phyloP scores from a whole-genome alignment of 2,888 invertebrate species.

The Parthenolecanium corni region DNA sequence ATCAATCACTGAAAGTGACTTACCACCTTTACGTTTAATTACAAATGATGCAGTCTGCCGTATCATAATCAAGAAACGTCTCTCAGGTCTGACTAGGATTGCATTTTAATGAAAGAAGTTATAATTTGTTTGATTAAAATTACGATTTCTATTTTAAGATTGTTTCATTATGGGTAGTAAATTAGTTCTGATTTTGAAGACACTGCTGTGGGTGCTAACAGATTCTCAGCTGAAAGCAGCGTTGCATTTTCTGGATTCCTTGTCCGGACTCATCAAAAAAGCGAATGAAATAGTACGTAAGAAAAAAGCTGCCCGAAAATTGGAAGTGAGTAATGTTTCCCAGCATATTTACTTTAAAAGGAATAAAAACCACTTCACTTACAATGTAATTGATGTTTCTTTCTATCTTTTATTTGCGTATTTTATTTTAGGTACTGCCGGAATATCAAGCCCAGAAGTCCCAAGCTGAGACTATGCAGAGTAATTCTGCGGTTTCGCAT shows the following conservation, averaged over 20 bases:
- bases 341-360: not conserved
- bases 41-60: conserved; percentile 90
- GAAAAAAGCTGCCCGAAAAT: conserved; percentile 72
- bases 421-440: conserved; percentile 54
- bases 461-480: conserved; percentile 45
- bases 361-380: too few species aligned
- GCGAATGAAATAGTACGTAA: conserved; percentile 68
- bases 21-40: conserved; percentile 81
- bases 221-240: conserved; percentile 92
- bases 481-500: conserved; percentile 39
- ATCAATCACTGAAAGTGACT: conserved; percentile 59
- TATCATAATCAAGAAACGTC: conserved; percentile 87
- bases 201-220: conserved; percentile 91
- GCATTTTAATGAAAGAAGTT: not conserved
- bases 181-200: conserved; percentile 83
- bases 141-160: conserved; percentile 48
- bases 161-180: conserved; percentile 87
- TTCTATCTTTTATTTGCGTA: too few species aligned
- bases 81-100: conserved; percentile 52
- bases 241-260: conserved; percentile 73
- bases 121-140: not conserved
- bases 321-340: conserved; percentile 46
- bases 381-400: not conserved
- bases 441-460: conserved; percentile 61
- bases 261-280: conserved; percentile 66